Conservation (phyloP, 2,888 invertebrate genomes). For the Branchipolynoe longqiensis region DNA sequence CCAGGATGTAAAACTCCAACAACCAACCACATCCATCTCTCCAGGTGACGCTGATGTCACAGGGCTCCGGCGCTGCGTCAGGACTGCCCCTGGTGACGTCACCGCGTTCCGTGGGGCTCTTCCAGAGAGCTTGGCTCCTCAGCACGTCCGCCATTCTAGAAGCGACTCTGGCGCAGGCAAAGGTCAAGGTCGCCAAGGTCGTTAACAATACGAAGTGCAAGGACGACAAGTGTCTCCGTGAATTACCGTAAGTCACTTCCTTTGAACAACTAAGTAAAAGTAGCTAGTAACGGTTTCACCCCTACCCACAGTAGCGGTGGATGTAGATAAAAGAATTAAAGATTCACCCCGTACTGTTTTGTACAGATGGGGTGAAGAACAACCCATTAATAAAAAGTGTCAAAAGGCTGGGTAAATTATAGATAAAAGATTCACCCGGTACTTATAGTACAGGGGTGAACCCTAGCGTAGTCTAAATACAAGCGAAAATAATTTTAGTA, state of each 20-base stretch:
- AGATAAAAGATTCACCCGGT: too few species aligned
- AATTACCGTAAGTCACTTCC: neutral
- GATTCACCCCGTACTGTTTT: neutral
- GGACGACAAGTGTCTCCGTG: neutral
- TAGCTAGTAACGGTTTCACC: neutral
- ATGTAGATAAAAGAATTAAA: neutral
- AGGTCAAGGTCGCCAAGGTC: conserved; percentile 1
- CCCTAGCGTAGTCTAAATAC: too few species aligned
- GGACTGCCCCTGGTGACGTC: neutral
- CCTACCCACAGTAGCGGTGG: neutral
- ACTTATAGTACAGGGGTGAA: too few species aligned
- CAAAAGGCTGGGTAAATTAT: too few species aligned
- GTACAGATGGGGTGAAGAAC: too few species aligned
- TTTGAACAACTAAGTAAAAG: neutral
- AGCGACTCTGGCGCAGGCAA: neutral
- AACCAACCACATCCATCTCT: too few species aligned
- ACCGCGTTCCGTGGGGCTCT: neutral
- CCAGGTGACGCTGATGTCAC: conserved; percentile 12
- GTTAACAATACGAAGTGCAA: neutral
- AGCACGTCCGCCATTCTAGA: neutral
- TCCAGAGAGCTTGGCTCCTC: conserved; percentile 16
- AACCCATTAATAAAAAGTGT: too few species aligned
- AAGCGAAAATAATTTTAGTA: too few species aligned
- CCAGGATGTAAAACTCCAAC: too few species aligned
- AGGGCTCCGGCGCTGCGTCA: neutral